Base-by-base conservation (phyloP, 2,888 invertebrate species). In the Ceramica pisi region DNA sequence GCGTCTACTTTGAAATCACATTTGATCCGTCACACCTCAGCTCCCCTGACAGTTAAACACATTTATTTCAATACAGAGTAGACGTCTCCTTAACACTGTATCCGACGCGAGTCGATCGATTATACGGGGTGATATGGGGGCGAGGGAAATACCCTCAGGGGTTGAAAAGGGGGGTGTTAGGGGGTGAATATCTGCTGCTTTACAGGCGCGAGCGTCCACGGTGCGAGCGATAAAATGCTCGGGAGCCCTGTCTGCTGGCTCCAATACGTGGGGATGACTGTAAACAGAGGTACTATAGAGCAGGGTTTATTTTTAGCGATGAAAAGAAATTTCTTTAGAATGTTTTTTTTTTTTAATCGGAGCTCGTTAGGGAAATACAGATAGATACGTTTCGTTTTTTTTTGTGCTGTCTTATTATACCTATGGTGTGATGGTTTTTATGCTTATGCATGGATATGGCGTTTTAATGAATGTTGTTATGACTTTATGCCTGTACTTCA, bases 71-170 rank as follows among this genome's bases (percentile, higher is more conserved):
- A 81, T 83, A 67, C 69, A 69, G 70, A 71, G 48, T 73, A 74
- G 66, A 72, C 80, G 77, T 80, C 80, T 80, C 84, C 84, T 84
- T 85, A 84, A 86, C 67, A 86, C 78, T 75, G 86, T 84, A 84
- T 85, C 79, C 86, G 80, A 78, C 74, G 86, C 86, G 88, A 88
- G 86, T 81, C 90, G 90, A 93, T 92, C 92, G 93, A 92, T 92
- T 90, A 88, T 85, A 86, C 86, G 78, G 90, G 85, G 88, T 80
- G 88, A 84, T 85, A 85, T 79, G 87, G 84, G 83, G 89, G 83
- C 74, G 87, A 81, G 85, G 86, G 64, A 87, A 87, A 85, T 84
- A 83, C 87, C 86, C 86, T 81, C 66, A 62, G 83, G 84, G 72
- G 71, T 75, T 72, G 73, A 80, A 75, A 73, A 81, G 59, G 75